Conservation (phyloP, 1,140 invertebrate species). For the Oryzaephilus surinamensis region DNA sequence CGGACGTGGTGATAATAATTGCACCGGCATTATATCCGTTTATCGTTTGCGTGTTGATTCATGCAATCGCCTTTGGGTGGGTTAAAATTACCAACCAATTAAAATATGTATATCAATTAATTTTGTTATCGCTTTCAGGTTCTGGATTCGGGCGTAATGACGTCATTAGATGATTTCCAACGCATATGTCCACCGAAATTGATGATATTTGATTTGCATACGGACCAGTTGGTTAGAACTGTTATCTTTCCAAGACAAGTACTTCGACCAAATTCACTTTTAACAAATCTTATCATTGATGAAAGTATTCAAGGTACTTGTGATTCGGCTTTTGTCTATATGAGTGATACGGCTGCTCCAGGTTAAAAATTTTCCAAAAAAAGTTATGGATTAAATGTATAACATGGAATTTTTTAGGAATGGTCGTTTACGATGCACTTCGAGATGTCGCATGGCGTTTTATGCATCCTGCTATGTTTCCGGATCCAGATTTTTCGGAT, state of each 20-base stretch:
- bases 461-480: constrained; percentile 67
- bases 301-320: constrained; percentile 53
- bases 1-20: constrained; percentile 55
- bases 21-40: constrained; percentile 60
- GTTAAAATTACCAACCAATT: no score
- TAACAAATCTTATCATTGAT: constrained; percentile 69
- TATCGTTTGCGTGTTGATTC: constrained; percentile 60
- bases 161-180: constrained; percentile 62
- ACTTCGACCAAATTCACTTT: constrained; percentile 53
- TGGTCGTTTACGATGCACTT: constrained; percentile 61
- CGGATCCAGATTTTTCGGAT: constrained; percentile 62
- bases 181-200: constrained; percentile 69
- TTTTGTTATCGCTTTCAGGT: constrained; percentile 31
- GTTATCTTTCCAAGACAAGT: constrained; percentile 50
- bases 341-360: constrained; percentile 65
- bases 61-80: constrained; percentile 68
- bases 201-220: constrained; percentile 64
- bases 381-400: constrained; percentile 5
- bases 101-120: neutral
- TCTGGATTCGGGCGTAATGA: constrained; percentile 55
- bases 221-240: constrained; percentile 48
- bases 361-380: constrained; percentile 38
- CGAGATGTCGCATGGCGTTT: constrained; percentile 65
- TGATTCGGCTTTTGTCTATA: constrained; percentile 66
- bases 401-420: constrained; percentile 47